Conservation (phyloP, 2,113 vertebrate genomes). For the Brienomyrus longianalis region DNA sequence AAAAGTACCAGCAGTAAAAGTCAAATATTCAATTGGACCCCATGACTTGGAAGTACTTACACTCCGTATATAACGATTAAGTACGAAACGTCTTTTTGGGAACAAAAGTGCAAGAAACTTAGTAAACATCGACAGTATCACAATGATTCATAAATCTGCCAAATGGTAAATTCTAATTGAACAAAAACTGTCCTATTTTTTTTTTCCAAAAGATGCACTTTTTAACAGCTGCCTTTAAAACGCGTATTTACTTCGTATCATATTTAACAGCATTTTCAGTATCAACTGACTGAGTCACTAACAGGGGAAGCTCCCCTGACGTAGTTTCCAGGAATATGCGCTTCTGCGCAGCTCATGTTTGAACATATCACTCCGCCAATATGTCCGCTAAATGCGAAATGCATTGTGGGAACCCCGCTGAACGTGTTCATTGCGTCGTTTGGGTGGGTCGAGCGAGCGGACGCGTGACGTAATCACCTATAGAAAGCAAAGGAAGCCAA, state of each 20-base stretch:
- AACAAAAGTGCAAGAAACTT: neutral
- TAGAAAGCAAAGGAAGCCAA: neutral
- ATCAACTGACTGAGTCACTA: neutral
- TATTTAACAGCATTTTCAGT: neutral
- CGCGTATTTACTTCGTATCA: neutral
- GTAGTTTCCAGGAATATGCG: conserved; percentile 22
- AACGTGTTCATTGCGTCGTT: conserved; percentile 10
- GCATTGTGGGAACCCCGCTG: conserved; percentile 12
- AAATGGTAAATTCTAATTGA: neutral
- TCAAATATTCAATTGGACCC: neutral
- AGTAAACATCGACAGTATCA: neutral
- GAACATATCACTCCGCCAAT: conserved; percentile 23
- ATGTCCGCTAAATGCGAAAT: neutral
- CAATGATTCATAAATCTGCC: neutral
- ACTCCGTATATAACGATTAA: neutral
- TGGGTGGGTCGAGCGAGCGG: neutral
- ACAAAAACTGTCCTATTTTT: neutral
- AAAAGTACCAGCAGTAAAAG: neutral
- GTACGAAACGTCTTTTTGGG: neutral
- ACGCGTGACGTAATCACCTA: neutral
- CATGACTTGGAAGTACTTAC: neutral
- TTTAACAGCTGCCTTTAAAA: neutral
- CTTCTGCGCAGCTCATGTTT: neutral
- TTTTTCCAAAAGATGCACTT: neutral
- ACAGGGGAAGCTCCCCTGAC: conserved; percentile 21